These are phyloP conservation scores for Zoanthus gigantus DNA, from an alignment of 92 coral and sea anemone species.

Conservation along the genomic window DNA sequence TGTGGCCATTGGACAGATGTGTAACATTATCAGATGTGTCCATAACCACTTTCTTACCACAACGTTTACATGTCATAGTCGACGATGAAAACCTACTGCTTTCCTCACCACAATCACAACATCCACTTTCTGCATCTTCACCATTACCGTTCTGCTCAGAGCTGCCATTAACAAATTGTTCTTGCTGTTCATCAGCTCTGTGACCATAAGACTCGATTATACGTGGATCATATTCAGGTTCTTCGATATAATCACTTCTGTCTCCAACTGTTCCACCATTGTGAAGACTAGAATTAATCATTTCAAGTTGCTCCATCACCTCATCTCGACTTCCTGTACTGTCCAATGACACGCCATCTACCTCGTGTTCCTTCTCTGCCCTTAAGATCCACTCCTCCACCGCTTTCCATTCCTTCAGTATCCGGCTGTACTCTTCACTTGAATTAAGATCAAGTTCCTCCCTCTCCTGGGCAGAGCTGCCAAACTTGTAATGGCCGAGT, in stretches of 20 bases:
- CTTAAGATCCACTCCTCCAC: constrained; percentile 83
- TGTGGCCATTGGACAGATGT: constrained; percentile 81
- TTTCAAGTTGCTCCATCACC: constrained; percentile 88
- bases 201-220: constrained; percentile 53
- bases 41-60: constrained; percentile 68
- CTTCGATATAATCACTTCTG: constrained; percentile 64
- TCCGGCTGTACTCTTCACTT: constrained; percentile 66
- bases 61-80: constrained; percentile 66
- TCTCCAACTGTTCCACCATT: constrained; percentile 61
- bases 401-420: constrained; percentile 90
- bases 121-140: constrained; percentile 89
- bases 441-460: constrained; percentile 71
- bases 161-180: constrained; percentile 71
- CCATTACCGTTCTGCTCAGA: constrained; percentile 51
- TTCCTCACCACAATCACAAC: constrained; percentile 91
- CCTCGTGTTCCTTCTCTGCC: constrained; percentile 86
- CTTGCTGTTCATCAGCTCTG: constrained; percentile 28
- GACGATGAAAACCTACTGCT: constrained; percentile 51
- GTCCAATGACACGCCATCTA: constrained; percentile 91
- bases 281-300: constrained; percentile 79
- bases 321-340: constrained; percentile 97
- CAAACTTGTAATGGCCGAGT: constrained; percentile 89
- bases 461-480: constrained; percentile 85
- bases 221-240: constrained; percentile 76
- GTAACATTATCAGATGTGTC: constrained; percentile 73